A percentile compares a stretch with the other conserved stretches of the same genome.
These are phyloP conservation scores for Pelvicachromis taeniatus DNA, from an alignment of 2,113 vertebrate genomes.

Conservation along the genomic window DNA sequence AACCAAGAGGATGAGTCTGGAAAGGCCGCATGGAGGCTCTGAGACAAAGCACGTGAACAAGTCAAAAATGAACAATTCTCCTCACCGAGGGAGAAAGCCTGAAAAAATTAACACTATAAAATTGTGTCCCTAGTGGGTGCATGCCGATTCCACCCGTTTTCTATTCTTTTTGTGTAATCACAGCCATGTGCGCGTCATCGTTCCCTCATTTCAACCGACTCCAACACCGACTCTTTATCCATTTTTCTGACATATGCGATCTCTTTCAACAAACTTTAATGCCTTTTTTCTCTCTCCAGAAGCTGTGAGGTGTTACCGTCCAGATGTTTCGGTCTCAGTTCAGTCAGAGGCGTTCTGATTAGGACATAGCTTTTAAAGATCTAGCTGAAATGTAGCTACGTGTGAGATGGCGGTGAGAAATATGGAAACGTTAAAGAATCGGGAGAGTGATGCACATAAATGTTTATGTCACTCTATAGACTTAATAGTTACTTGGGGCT, in stretches of 20 bases:
- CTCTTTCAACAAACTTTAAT: constrained; percentile 35
- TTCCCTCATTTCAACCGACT: constrained; percentile 47
- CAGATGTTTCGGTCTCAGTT: constrained; percentile 61
- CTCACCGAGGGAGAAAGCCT: constrained; percentile 3
- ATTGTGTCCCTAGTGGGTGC: constrained; percentile 20
- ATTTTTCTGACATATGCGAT: constrained; percentile 55
- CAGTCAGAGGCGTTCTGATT: constrained; percentile 21
- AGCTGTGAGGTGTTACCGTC: constrained; percentile 52
- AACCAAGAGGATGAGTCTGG: constrained; percentile 13
- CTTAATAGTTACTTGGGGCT: constrained; percentile 37
- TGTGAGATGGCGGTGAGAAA: constrained; percentile 19
- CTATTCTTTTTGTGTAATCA: constrained; percentile 60
- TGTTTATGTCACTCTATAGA: constrained; percentile 41
- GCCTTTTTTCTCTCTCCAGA: constrained; percentile 35
- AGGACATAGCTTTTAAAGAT: constrained; percentile 9
- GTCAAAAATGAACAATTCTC: constrained; percentile 3
- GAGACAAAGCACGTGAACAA: not conserved
- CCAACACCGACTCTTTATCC: constrained; percentile 36
- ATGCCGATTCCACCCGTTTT: constrained; percentile 61
- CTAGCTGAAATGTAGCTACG: constrained; percentile 10
- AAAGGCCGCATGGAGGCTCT: not conserved
- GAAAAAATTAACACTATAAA: constrained; percentile 45
- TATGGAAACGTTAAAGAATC: constrained; percentile 39
- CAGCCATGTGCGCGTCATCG: constrained; percentile 60
- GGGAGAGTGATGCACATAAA: constrained; percentile 46